Conservation (phyloP, 2,797 vertebrate genomes). For the Schizopygopsis malacanthus region DNA sequence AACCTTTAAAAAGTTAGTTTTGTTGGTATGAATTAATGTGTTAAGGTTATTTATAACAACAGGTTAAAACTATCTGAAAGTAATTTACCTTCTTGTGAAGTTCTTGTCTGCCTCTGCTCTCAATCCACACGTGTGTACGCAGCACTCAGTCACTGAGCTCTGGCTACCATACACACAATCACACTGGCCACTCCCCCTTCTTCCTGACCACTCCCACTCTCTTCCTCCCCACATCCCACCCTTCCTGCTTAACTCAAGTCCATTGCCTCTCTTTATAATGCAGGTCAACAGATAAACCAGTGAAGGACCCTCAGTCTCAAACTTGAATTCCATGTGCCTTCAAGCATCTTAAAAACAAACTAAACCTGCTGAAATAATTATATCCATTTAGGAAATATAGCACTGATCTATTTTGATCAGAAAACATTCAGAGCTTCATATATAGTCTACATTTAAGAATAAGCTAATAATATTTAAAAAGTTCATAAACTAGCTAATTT, state of each 20-base stretch:
- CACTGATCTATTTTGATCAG: not conserved
- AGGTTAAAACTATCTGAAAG: not conserved
- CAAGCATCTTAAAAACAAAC: not conserved
- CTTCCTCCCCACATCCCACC: constrained; percentile 31
- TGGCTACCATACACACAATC: not conserved
- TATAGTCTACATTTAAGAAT: not conserved
- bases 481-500: not conserved
- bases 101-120: constrained; percentile 18
- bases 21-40: not conserved
- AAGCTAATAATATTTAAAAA: not conserved
- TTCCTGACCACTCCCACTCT: constrained; percentile 30
- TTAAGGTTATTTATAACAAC: not conserved
- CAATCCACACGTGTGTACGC: constrained; percentile 39
- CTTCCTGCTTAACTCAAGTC: constrained; percentile 17
- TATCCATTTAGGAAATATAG: not conserved
- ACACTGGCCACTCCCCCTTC: constrained; percentile 46
- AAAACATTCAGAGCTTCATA: not conserved
- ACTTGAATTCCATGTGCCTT: not conserved
- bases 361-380: not conserved
- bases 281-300: not conserved
- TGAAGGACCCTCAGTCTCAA: not conserved
- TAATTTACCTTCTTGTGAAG: constrained; percentile 49
- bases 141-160: constrained; percentile 36
- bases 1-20: not conserved
- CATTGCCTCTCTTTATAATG: not conserved